These are phyloP conservation scores for Arctia plantaginis DNA, from an alignment of 2,888 invertebrate genomes.

Conservation along the genomic window DNA sequence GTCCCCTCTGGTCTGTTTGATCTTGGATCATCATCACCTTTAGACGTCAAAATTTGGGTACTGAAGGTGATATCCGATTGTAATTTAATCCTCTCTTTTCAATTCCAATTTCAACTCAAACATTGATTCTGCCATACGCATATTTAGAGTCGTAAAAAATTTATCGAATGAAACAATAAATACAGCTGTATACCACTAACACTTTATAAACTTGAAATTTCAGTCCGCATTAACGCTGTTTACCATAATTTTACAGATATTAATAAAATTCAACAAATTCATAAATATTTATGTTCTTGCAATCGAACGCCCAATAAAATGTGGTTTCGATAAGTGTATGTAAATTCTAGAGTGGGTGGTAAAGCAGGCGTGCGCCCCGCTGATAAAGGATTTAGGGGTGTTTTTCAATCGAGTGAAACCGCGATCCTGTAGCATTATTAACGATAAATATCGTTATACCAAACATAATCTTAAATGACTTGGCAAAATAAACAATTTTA, in stretches of 20 bases:
- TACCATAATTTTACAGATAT: slow-evolving; percentile 33
- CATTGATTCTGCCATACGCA: too few relatives aligned
- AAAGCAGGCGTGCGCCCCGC: slow-evolving; percentile 66
- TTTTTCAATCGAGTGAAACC: slow-evolving; percentile 69
- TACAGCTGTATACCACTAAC: background rate
- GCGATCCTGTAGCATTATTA: slow-evolving; percentile 64
- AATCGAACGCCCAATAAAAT: slow-evolving; percentile 65
- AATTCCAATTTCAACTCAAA: too few relatives aligned
- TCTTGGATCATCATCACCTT: too few relatives aligned
- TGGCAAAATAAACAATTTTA: slow-evolving; percentile 49
- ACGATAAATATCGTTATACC: slow-evolving; percentile 55
- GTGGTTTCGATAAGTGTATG: slow-evolving; percentile 71
- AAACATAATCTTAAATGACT: slow-evolving; percentile 51
- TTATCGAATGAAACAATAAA: background rate
- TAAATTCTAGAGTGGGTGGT: slow-evolving; percentile 66
- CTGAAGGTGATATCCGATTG: too few relatives aligned
- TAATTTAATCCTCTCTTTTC: too few relatives aligned
- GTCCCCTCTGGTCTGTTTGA: too few relatives aligned
- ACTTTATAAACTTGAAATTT: slow-evolving; percentile 4
- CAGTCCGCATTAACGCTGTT: slow-evolving; percentile 18
- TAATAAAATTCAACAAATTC: slow-evolving; percentile 45
- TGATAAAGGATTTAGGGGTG: slow-evolving; percentile 76
- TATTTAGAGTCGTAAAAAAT: background rate
- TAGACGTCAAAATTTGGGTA: too few relatives aligned
- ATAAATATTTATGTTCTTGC: slow-evolving; percentile 63